These are phyloP conservation scores for Melinopterus prodromus DNA, from an alignment of 2,888 invertebrate genomes.

Conservation along the genomic window DNA sequence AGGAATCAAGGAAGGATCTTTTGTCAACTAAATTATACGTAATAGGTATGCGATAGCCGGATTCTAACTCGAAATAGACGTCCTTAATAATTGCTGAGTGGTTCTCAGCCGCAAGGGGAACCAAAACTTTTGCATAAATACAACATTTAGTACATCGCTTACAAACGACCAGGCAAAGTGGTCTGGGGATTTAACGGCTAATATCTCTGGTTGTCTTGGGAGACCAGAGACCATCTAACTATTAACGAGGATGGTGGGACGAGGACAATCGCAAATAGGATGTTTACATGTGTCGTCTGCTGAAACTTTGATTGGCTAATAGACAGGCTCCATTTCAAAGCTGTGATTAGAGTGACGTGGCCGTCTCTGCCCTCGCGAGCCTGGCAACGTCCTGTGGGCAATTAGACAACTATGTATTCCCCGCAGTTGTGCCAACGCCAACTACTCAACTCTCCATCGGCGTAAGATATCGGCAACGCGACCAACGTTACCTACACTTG, in stretches of 20 bases:
- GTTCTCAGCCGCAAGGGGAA: neutral
- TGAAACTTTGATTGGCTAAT: conserved; percentile 52
- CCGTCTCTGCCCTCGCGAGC: conserved; percentile 45
- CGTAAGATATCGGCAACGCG: neutral
- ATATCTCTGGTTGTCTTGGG: neutral
- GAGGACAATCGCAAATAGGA: conserved; percentile 49
- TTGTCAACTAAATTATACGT: too few species aligned
- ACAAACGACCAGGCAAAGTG: neutral
- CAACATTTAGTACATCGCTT: neutral
- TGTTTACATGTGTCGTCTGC: conserved; percentile 52
- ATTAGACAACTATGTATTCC: conserved; percentile 42
- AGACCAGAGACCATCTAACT: neutral
- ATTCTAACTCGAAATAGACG: neutral
- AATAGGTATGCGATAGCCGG: too few species aligned
- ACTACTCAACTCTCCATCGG: conserved; percentile 35
- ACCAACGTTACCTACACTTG: conserved; percentile 21
- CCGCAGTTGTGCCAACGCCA: conserved; percentile 37
- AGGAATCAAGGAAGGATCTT: too few species aligned
- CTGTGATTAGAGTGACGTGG: conserved; percentile 47
- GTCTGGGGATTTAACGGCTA: neutral
- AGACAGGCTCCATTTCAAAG: conserved; percentile 43
- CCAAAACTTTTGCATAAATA: neutral
- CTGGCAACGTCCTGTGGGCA: conserved; percentile 40
- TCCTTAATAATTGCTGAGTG: neutral
- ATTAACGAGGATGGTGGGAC: neutral